Percentiles rank a stretch among this genome's conserved stretches.
Conservation (phyloP, 2,113 vertebrate species). For the Sceloporus undulatus region DNA sequence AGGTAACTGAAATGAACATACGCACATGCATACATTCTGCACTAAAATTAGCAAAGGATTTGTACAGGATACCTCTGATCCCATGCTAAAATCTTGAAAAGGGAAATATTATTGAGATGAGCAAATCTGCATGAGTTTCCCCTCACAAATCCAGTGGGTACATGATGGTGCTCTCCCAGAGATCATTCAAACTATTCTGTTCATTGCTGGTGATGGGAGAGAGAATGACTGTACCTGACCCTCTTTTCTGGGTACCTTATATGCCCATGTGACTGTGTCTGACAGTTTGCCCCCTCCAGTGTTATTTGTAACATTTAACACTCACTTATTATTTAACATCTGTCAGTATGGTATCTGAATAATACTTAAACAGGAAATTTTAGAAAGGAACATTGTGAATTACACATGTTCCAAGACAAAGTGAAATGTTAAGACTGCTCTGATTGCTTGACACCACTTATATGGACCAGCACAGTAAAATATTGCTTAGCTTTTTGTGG, state of each 20-base stretch:
- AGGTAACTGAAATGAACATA: no score
- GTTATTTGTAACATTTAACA: constrained; percentile 21
- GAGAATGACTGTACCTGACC: no score
- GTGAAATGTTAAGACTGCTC: constrained; percentile 32
- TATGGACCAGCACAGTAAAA: constrained; percentile 6
- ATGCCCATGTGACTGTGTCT: neutral
- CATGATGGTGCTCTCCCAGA: neutral
- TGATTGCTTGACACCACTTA: constrained; percentile 30
- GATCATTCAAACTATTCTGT: neutral
- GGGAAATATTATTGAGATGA: neutral
- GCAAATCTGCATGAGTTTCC: neutral
- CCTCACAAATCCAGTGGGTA: neutral
- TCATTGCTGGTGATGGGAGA: neutral
- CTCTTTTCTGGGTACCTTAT: neutral
- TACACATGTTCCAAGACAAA: constrained; percentile 36
- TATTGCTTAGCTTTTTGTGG: no score
- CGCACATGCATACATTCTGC: no score
- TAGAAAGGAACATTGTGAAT: constrained; percentile 29
- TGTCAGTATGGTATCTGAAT: constrained; percentile 2
- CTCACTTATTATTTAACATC: constrained; percentile 19
- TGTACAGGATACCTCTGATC: neutral
- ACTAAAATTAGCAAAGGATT: neutral
- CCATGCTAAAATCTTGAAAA: neutral
- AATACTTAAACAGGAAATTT: constrained; percentile 39
- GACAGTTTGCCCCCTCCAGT: no score